Evolutionary conservation across 1,140 invertebrate genomes (phyloP), one percentile per base, ranked within the genome.

Genomic region (Zaprionus inermis): DNA sequence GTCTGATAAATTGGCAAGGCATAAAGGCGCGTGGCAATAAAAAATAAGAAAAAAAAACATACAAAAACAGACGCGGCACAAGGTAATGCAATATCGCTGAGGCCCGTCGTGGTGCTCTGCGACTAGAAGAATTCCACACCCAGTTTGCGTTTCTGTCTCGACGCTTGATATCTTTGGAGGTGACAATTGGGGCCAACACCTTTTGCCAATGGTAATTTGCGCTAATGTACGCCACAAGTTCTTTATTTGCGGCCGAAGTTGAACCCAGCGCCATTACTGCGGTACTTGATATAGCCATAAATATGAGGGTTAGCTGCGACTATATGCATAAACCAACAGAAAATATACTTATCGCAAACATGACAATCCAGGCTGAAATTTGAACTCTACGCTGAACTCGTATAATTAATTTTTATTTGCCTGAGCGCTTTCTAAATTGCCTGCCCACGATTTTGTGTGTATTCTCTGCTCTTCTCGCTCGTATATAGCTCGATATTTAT

Each of bases 121-220:
- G 59, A 71, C 20, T 38, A 24, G 60, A 71, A 72, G 63, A 77
- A 85, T 88, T 77, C 83, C 82, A 73, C 82, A 68, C 82, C 82
- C 72, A 88, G 68, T 79, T 86, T 16, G 38, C 38, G n/a, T 16
- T 16, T 44, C 67, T 75, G 51, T 38, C 18, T 72, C 24, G 41
- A 22, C 18, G 18, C 59, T 59, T 68, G 80, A 85, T 84, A 75
- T 85, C 69, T 77, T 64, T 86, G 57, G 71, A 85, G 82, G 82
- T 85, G 82, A 85, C 82, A 85, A 85, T 85, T 85, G 82, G 83
- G 83, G 82, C 82, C 83, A 88, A 86, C 82, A 88, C 75, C 83
- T 88, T 81, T 79, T 79, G 67, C 63, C 66, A 82, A 83, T 82
- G 77, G 76, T 76, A 88, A 85, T 85, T 79, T 82, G 65, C 72